Evolutionary conservation across 2,797 vertebrate genomes (phyloP), one percentile per base, ranked within the genome.

Genomic region (Myoxocephalus aenaeus): DNA sequence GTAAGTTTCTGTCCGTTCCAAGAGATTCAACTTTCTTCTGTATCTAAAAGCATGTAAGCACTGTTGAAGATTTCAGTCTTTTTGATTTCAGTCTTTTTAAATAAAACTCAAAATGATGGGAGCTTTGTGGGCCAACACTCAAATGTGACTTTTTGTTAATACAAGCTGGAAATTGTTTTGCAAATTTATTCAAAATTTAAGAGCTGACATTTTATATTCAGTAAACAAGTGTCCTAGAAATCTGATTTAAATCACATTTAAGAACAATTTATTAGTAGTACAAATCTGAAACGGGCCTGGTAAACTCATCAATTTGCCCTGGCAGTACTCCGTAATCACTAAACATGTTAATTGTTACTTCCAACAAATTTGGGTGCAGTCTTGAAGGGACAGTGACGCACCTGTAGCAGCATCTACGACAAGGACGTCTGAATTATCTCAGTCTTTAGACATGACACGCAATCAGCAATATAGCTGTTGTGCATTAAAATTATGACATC

Each of bases 71-170:
- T 87, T 86, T 73, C 79, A 79, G 67, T 77, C 83, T 94, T 95
- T 96, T 95, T 93, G 79, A 85, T 87, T 86, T 73, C 79, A 79
- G 67, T 79, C 83, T 94, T 95, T 96, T 95, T 93, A 94, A 96
- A 95, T 94, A 95, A 96, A 96, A 81, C 11, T 8, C 20, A 84
- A 88, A 90, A 86, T 51, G 63, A 40, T 50, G 82, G 81, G 25
- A 8, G 32, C 75, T 65, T 73, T 77, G 38, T 56, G 64, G 42
- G 57, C 77, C 78, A 48, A 51, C 40, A 68, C 72, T 79, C 38
- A 56, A 38, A 62, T n/a, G 5, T 38, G 82, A 74, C 56, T 80
- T 25, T 59, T 63, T 56, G 22, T 74, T 34, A 40, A 17, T 12
- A 65, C 48, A 38, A 44, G n/a, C 20, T 22, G 18, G 13, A 69